Percentiles rank a stretch among this genome's conserved stretches.
These are phyloP conservation scores for Trinorchestia longiramus DNA, from an alignment of 1,140 invertebrate species.

Conservation along the genomic window DNA sequence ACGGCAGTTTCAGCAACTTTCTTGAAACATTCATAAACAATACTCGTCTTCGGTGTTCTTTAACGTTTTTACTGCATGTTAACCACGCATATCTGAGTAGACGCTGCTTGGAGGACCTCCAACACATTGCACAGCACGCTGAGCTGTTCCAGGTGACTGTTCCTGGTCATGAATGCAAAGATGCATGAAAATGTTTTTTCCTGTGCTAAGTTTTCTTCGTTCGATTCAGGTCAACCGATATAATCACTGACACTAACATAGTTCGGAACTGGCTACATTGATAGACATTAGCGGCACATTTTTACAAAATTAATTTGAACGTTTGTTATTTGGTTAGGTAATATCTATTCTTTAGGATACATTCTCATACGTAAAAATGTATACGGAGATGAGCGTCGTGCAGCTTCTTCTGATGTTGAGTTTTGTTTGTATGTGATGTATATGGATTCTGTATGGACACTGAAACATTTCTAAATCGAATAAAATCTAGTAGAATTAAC, in stretches of 20 bases:
- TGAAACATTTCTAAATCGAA: too few species aligned
- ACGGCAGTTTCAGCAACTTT: background rate
- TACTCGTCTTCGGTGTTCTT: background rate
- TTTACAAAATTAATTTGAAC: background rate
- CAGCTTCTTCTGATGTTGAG: background rate
- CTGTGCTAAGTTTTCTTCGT: background rate
- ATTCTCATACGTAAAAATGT: background rate
- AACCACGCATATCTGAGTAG: background rate
- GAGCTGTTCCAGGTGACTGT: background rate
- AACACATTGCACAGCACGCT: background rate
- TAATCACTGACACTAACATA: background rate
- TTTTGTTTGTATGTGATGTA: too few species aligned
- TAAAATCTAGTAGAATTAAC: too few species aligned
- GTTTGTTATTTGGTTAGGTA: background rate
- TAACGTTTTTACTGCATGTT: background rate
- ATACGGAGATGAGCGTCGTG: background rate
- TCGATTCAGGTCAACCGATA: background rate
- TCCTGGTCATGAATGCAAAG: background rate
- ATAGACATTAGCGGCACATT: background rate
- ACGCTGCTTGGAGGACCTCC: background rate
- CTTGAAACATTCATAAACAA: background rate
- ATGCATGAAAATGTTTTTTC: background rate
- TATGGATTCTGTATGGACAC: too few species aligned
- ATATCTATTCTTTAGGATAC: background rate
- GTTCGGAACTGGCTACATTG: background rate